phyloP scores from a whole-genome alignment of 2,113 vertebrate genomes.

The Solea senegalensis region DNA sequence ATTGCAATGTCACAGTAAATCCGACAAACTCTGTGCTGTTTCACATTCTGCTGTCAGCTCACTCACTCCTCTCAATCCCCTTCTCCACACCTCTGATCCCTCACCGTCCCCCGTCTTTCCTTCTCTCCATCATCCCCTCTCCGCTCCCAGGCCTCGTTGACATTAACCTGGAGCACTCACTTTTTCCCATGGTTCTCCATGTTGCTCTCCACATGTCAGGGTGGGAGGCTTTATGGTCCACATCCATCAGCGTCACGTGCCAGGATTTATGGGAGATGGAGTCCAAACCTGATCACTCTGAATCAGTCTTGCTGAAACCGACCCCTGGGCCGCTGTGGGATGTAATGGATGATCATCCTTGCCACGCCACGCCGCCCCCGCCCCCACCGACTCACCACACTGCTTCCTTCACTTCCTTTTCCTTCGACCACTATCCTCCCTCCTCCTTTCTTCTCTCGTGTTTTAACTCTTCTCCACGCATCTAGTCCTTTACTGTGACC shows the following conservation, averaged over 20 bases:
- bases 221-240: slow-evolving; percentile 74
- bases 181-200: slow-evolving; percentile 73
- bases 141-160: slow-evolving; percentile 73
- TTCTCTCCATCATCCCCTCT: slow-evolving; percentile 69
- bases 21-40: slow-evolving; percentile 45
- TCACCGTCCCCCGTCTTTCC: slow-evolving; percentile 39
- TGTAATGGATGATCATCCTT: slow-evolving; percentile 71
- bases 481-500: slow-evolving; percentile 22
- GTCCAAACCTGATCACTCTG: slow-evolving; percentile 72
- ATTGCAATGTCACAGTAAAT: slow-evolving; percentile 58
- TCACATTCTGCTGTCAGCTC: slow-evolving; percentile 31
- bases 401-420: slow-evolving; percentile 9
- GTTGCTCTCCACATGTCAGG: slow-evolving; percentile 75
- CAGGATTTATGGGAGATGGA: slow-evolving; percentile 81
- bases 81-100: slow-evolving; percentile 55
- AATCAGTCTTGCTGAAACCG: slow-evolving; percentile 75
- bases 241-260: slow-evolving; percentile 77
- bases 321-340: slow-evolving; percentile 69
- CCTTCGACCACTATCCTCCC: slow-evolving; percentile 31
- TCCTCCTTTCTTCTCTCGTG: slow-evolving; percentile 17
- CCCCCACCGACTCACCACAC: slow-evolving; percentile 9
- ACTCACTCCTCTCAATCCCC: slow-evolving; percentile 52
- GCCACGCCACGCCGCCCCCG: slow-evolving; percentile 21
- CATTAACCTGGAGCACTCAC: slow-evolving; percentile 79
- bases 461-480: slow-evolving; percentile 25